Percentiles rank a stretch among this genome's conserved stretches.
Evolutionary conservation across 2,797 vertebrate genomes (phyloP).

Genomic region (Lacerta bilineata): DNA sequence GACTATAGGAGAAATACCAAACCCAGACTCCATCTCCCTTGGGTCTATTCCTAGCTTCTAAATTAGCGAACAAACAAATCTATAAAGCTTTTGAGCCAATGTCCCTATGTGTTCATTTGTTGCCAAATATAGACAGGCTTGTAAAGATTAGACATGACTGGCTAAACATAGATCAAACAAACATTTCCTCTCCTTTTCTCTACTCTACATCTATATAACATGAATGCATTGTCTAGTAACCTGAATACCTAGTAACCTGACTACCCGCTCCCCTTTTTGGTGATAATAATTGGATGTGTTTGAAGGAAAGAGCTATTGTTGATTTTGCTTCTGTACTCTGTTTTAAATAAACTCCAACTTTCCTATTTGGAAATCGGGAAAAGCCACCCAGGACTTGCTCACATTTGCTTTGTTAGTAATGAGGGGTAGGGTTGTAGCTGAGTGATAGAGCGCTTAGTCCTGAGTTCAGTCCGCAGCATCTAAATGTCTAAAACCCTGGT

Average conservation of each 20-base stretch:
- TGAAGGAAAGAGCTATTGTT: not conserved
- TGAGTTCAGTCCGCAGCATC: too few relatives aligned
- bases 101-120: conserved; percentile 19
- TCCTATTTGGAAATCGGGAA: not conserved
- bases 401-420: not conserved
- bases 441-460: too few relatives aligned
- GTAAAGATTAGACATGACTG: conserved; percentile 10
- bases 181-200: not conserved
- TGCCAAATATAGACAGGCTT: conserved; percentile 44
- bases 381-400: not conserved
- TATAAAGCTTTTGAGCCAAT: conserved; percentile 42
- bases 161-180: conserved; percentile 30
- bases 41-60: conserved; percentile 44
- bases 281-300: not conserved
- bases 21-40: conserved; percentile 37
- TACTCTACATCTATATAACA: not conserved
- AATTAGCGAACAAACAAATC: conserved; percentile 38
- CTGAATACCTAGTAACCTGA: not conserved
- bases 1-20: not conserved
- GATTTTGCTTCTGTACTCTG: conserved; percentile 2
- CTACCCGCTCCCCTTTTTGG: not conserved
- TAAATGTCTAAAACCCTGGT: too few relatives aligned
- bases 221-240: not conserved
- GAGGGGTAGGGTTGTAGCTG: too few relatives aligned
- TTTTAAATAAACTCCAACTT: conserved; percentile 13